phyloP scores from a whole-genome alignment of 2,888 invertebrate species.

The Opisthograptis luteolata region DNA sequence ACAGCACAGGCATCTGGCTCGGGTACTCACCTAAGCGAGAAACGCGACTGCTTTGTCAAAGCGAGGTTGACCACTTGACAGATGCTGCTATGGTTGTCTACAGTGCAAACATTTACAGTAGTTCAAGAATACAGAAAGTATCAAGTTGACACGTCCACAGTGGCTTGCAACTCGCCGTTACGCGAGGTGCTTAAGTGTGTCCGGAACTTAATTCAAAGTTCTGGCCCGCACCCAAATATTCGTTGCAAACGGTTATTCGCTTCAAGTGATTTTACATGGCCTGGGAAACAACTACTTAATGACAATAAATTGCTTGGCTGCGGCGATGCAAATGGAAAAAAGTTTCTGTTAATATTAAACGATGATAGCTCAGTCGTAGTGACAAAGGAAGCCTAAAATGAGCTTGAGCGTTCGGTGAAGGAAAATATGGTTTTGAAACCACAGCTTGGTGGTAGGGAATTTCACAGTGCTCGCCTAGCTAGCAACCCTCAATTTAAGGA shows the following conservation, averaged over 20 bases:
- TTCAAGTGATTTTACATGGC: constrained; percentile 55
- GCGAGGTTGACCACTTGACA: too few relatives aligned
- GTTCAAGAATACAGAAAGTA: too few relatives aligned
- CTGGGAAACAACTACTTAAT: constrained; percentile 55
- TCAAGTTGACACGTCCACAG: too few relatives aligned
- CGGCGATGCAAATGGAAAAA: constrained; percentile 31
- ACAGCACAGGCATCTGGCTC: constrained; percentile 47
- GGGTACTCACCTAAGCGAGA: constrained; percentile 1
- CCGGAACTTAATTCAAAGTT: constrained; percentile 43
- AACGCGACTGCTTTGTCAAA: not conserved
- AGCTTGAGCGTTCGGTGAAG: too few relatives aligned
- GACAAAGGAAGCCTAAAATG: too few relatives aligned
- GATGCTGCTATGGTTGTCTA: too few relatives aligned
- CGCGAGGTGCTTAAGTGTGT: constrained; percentile 4
- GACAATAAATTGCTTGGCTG: constrained; percentile 40
- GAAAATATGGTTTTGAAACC: too few relatives aligned
- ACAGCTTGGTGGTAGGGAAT: too few relatives aligned
- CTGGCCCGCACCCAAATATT: constrained; percentile 64
- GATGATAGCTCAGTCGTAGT: too few relatives aligned
- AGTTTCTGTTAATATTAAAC: constrained; percentile 26
- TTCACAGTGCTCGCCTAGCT: too few relatives aligned
- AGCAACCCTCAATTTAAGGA: too few relatives aligned
- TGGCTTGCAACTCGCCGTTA: not conserved
- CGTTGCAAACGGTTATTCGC: constrained; percentile 36
- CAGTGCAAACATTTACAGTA: too few relatives aligned